Conservation (phyloP, 2,888 invertebrate species). For the Hybos culiciformis region DNA sequence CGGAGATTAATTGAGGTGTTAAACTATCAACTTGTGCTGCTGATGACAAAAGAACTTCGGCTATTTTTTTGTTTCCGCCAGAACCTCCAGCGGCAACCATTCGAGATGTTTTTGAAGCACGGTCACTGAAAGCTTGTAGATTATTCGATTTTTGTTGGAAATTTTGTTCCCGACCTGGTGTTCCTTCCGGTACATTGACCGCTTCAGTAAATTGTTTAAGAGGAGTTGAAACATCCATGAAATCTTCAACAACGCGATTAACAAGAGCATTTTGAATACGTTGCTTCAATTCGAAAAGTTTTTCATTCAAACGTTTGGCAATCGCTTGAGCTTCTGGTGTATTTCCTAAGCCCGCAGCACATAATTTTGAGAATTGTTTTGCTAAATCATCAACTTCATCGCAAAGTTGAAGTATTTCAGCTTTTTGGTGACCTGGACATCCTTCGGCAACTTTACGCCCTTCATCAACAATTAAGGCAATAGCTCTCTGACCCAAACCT, state of each 20-base stretch:
- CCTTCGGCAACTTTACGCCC: slow-evolving; percentile 91
- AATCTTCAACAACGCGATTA: slow-evolving; percentile 93
- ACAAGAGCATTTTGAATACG: slow-evolving; percentile 87
- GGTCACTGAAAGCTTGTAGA: slow-evolving; percentile 69
- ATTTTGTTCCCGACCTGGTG: slow-evolving; percentile 73
- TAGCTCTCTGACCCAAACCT: slow-evolving; percentile 83
- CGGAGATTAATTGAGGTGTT: slow-evolving; percentile 89
- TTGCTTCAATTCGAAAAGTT: slow-evolving; percentile 79
- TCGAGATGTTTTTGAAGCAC: slow-evolving; percentile 78
- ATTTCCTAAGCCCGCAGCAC: slow-evolving; percentile 68
- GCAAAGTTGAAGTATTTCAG: slow-evolving; percentile 81
- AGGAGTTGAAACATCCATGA: slow-evolving; percentile 93
- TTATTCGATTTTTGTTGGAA: slow-evolving; percentile 78
- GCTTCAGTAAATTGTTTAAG: slow-evolving; percentile 92
- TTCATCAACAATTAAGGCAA: slow-evolving; percentile 84
- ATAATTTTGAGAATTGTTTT: slow-evolving; percentile 70
- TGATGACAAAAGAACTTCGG: slow-evolving; percentile 75
- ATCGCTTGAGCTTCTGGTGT: slow-evolving; percentile 65
- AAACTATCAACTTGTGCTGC: slow-evolving; percentile 87
- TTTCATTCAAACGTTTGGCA: slow-evolving; percentile 71
- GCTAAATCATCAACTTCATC: slow-evolving; percentile 86
- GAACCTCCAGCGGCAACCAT: slow-evolving; percentile 90
- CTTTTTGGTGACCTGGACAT: slow-evolving; percentile 83
- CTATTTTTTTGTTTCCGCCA: slow-evolving; percentile 83
- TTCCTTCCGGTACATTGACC: slow-evolving; percentile 67